Evolutionary conservation across 2,888 invertebrate species (phyloP).

Genomic region (Sericinus montela): DNA sequence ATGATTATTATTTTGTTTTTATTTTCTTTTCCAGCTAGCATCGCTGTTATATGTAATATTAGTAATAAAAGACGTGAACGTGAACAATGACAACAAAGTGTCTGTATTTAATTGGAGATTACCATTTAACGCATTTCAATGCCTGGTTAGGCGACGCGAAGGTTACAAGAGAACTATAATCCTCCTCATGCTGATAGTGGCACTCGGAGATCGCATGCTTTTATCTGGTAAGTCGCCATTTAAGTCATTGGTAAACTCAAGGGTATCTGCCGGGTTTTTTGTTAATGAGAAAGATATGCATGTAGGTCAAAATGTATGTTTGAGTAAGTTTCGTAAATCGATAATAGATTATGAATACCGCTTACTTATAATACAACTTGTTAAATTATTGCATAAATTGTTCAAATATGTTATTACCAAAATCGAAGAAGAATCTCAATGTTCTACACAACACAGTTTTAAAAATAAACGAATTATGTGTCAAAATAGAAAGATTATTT

Average conservation of each 20-base stretch:
- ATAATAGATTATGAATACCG: too few relatives aligned
- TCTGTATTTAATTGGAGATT: conserved; percentile 68
- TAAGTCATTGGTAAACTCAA: background rate
- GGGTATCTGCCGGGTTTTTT: too few relatives aligned
- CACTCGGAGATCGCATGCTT: conserved; percentile 62
- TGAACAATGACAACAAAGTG: conserved; percentile 80
- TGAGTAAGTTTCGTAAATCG: too few relatives aligned
- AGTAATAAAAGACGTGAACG: conserved; percentile 81
- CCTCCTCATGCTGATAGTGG: conserved; percentile 82
- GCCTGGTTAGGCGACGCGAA: conserved; percentile 81
- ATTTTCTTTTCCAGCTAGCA: conserved; percentile 55
- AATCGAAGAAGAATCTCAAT: too few relatives aligned
- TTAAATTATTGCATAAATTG: too few relatives aligned
- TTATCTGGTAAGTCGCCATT: conserved; percentile 47
- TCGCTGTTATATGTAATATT: conserved; percentile 81
- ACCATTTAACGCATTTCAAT: conserved; percentile 64
- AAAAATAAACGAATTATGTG: too few relatives aligned
- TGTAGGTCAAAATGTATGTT: too few relatives aligned
- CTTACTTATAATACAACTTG: too few relatives aligned
- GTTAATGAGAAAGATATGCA: too few relatives aligned
- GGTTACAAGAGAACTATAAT: conserved; percentile 81
- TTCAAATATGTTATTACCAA: too few relatives aligned
- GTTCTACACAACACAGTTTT: too few relatives aligned
- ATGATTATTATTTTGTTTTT: background rate
- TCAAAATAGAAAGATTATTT: too few relatives aligned